Percentiles rank a stretch among this genome's conserved stretches.
Conservation (phyloP, 2,888 invertebrate species). For the Dorcus parallelipipedus region DNA sequence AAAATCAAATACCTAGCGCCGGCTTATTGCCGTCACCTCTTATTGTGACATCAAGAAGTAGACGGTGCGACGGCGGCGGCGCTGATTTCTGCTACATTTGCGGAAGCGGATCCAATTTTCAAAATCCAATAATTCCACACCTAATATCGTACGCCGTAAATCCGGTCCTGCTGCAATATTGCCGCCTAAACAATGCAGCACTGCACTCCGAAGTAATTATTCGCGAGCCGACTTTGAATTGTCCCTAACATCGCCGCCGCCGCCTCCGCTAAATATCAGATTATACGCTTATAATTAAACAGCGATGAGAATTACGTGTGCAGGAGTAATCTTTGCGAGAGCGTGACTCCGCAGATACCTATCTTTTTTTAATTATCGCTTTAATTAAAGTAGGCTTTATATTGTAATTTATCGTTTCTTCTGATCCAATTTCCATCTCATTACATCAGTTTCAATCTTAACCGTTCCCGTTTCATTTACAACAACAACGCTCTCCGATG, state of each 20-base stretch:
- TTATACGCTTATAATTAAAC: conserved; percentile 35
- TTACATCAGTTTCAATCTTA: conserved; percentile 46
- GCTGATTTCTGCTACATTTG: conserved; percentile 24
- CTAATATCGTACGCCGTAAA: conserved; percentile 30
- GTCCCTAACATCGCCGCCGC: conserved; percentile 24
- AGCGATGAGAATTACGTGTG: conserved; percentile 30
- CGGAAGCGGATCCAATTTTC: conserved; percentile 26
- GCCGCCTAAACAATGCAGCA: conserved; percentile 1
- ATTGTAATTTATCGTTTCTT: conserved; percentile 44
- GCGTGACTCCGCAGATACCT: conserved; percentile 30
- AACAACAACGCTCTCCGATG: not conserved
- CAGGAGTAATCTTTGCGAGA: conserved; percentile 25
- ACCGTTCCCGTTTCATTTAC: conserved; percentile 25
- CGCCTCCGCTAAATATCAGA: conserved; percentile 24
- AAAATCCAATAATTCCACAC: conserved; percentile 29
- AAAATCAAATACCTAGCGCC: conserved; percentile 22
- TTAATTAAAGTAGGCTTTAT: conserved; percentile 48
- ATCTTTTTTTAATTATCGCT: conserved; percentile 48
- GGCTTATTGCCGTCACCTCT: conserved; percentile 24
- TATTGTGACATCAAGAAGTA: conserved; percentile 23
- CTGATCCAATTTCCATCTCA: conserved; percentile 48
- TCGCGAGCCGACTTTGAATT: conserved; percentile 18
- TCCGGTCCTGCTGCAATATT: conserved; percentile 11
- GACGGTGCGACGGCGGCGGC: conserved; percentile 24
- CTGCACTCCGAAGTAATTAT: conserved; percentile 9